Base-by-base conservation (phyloP, 1,140 invertebrate species). In the Drosophila azteca region DNA sequence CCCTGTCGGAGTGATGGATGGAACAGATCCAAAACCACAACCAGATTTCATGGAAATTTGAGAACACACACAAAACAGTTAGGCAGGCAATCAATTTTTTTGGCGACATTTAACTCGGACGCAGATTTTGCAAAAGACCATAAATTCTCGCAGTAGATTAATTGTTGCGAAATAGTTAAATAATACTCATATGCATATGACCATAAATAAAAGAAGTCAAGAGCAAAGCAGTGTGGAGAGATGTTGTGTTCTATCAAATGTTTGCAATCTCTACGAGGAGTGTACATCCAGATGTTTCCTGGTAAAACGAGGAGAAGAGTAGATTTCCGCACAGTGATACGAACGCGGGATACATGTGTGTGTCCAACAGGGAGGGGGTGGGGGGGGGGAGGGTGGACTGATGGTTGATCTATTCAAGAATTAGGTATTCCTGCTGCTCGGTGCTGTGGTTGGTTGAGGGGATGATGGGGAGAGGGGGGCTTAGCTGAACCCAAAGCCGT, bases 331-430 rank as follows among this genome's bases (percentile, higher is more conserved):
- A 20, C 1, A 3, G 22, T 50, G 67, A 69, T 69, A 69, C 51
- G 52, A 13, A 39, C 17, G 24, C 24, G 35, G 3, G 35, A 49
- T 31, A 68, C 62, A 68, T 68, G 65, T 54, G 61, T 65, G 54
- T 4, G 24, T 26, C 24, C 24, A 26, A 5, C 24, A 4, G 17
- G 17, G 17, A 20, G 5, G 24, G 24, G 24, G 24, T 0, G 0
- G 20, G 48, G 48, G n/a, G 3, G 29, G 44, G n/a, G n/a, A n/a
- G n/a, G n/a, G n/a, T n/a, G n/a, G n/a, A n/a, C 13, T 39, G 35
- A 39, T 13, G 53, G 66, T 71, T 71, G 55, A 71, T 71, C 68
- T 71, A 71, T 71, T 71, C 55, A 71, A 61, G 55, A 71, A 71
- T 71, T 71, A 71, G 31, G 67, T 71, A 71, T 71, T 61, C 68